Conservation (phyloP, 2,888 invertebrate species). For the Drosophila subsilvestris region DNA sequence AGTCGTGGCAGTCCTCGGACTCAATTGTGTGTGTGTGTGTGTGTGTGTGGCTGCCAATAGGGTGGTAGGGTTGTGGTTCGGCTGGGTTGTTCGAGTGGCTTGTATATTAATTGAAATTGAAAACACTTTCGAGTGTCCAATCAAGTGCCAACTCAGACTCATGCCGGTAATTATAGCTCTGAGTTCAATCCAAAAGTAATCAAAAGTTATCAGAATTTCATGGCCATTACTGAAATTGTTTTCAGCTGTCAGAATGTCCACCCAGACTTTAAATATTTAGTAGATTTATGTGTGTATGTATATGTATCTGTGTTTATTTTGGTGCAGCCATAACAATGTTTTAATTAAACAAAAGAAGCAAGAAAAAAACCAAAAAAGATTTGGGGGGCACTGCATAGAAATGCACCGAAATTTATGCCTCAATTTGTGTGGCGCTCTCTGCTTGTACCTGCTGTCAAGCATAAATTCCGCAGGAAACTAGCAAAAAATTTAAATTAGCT, state of each 20-base stretch:
- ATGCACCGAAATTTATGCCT: conserved; percentile 59
- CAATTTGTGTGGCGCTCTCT: conserved; percentile 56
- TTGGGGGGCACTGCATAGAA: not conserved
- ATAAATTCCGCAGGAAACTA: conserved; percentile 60
- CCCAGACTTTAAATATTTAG: conserved; percentile 29
- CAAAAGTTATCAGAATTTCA: conserved; percentile 23
- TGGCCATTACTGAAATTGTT: conserved; percentile 1
- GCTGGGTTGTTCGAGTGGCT: conserved; percentile 29
- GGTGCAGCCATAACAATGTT: conserved; percentile 41
- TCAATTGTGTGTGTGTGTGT: conserved; percentile 22
- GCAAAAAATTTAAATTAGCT: conserved; percentile 70
- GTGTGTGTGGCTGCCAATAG: conserved; percentile 22
- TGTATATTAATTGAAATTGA: conserved; percentile 50
- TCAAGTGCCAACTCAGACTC: conserved; percentile 13
- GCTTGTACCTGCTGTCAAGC: conserved; percentile 36
- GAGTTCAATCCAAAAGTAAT: not conserved
- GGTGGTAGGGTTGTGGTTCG: too few species aligned
- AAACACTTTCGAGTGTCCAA: conserved; percentile 30
- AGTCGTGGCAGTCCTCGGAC: conserved; percentile 14
- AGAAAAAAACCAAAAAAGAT: not conserved
- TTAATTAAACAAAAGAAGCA: conserved; percentile 49
- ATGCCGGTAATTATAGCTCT: conserved; percentile 25
- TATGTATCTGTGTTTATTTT: not conserved
- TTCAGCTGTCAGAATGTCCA: not conserved
- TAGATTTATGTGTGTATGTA: not conserved